Evolutionary conservation across 2,888 invertebrate species (phyloP).

Genomic region (Andrena marginata): DNA sequence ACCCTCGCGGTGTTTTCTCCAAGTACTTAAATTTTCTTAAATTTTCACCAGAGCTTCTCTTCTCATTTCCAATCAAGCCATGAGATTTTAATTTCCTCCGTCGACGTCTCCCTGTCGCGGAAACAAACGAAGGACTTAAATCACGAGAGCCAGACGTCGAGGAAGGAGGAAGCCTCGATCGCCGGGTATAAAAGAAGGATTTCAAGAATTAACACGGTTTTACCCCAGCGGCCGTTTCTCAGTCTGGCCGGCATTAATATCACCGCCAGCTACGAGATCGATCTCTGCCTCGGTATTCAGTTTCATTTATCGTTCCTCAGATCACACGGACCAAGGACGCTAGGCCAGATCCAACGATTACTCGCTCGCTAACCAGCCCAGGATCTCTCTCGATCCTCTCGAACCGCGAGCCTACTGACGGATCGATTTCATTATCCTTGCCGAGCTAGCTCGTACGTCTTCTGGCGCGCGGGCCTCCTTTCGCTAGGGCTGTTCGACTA

Average conservation of each 20-base stretch:
- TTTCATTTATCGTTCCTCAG: conserved; percentile 64
- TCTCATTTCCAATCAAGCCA: neutral
- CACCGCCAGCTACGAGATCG: conserved; percentile 45
- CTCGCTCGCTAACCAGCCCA: conserved; percentile 45
- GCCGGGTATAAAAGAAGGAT: conserved; percentile 32
- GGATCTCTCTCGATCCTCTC: conserved; percentile 59
- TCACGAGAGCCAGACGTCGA: conserved; percentile 20
- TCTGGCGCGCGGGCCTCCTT: conserved; percentile 35
- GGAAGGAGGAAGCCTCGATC: neutral
- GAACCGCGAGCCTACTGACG: conserved; percentile 61
- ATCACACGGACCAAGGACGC: conserved; percentile 64
- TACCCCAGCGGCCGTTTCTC: conserved; percentile 36
- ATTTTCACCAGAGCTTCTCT: too few relatives aligned
- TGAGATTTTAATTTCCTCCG: conserved; percentile 26
- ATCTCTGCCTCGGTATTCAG: conserved; percentile 60
- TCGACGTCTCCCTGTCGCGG: neutral
- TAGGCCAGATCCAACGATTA: conserved; percentile 64
- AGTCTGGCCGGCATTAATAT: conserved; percentile 57
- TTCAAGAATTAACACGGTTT: conserved; percentile 56
- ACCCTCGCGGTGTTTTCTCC: too few relatives aligned
- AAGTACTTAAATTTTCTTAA: too few relatives aligned
- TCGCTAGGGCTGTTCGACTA: conserved; percentile 51
- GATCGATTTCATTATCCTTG: conserved; percentile 69
- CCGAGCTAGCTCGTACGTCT: conserved; percentile 64
- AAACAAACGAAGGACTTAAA: conserved; percentile 41